Conservation (phyloP, 2,113 vertebrate species). For the Menura novaehollandiae region DNA sequence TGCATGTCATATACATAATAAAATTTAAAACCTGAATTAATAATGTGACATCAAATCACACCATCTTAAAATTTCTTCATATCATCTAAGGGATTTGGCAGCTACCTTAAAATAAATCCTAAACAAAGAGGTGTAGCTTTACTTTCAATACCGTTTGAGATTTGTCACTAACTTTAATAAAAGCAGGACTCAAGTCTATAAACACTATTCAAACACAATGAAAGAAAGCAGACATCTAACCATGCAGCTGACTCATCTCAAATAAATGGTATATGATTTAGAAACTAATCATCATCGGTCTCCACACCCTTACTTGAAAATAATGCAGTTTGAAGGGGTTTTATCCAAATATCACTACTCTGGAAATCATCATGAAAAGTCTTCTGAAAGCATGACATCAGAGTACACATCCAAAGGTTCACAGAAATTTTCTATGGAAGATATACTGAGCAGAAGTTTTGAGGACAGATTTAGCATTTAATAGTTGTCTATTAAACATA, state of each 20-base stretch:
- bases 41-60: background rate
- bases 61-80: background rate
- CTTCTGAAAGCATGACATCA: background rate
- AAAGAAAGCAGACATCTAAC: background rate
- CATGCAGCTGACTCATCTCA: background rate
- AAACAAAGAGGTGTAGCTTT: background rate
- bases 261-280: background rate
- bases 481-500: background rate
- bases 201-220: background rate
- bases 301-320: background rate
- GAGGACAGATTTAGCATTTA: background rate
- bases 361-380: background rate
- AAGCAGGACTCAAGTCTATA: background rate
- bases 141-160: background rate
- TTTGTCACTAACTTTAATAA: background rate
- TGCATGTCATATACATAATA: background rate
- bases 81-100: background rate
- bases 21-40: background rate
- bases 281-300: background rate
- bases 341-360: background rate
- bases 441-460: background rate
- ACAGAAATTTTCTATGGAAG: background rate
- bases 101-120: background rate
- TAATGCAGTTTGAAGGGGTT: background rate
- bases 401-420: background rate